phyloP scores from a whole-genome alignment of 1,140 invertebrate species.

The Brevipalpus yothersi region DNA sequence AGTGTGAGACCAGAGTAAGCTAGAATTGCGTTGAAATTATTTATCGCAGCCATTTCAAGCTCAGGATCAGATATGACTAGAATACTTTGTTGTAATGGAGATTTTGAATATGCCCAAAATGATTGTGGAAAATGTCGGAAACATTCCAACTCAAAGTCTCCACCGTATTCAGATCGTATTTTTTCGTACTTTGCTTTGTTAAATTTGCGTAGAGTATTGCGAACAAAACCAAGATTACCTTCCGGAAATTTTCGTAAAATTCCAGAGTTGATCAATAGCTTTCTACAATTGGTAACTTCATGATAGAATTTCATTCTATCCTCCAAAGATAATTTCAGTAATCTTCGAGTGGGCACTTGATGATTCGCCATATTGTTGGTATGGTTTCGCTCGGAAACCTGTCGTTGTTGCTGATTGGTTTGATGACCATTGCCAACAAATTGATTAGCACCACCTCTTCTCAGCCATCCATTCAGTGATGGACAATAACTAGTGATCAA shows the following conservation, averaged over 20 bases:
- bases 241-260: conserved; percentile 55
- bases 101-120: conserved; percentile 72
- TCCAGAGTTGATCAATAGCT: conserved; percentile 54
- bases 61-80: conserved; percentile 58
- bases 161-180: conserved; percentile 15
- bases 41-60: conserved; percentile 48
- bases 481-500: conserved; percentile 61
- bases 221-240: conserved; percentile 45
- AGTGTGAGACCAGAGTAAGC: conserved; percentile 39
- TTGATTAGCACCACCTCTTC: background rate
- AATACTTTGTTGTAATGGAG: conserved; percentile 48
- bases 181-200: conserved; percentile 69
- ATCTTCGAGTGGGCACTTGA: background rate
- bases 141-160: conserved; percentile 35
- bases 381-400: background rate
- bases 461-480: conserved; percentile 1
- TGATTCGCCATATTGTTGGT: background rate
- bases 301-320: conserved; percentile 53
- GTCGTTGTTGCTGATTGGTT: background rate
- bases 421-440: background rate
- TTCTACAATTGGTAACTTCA: conserved; percentile 34
- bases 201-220: conserved; percentile 53
- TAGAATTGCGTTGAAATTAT: conserved; percentile 31
- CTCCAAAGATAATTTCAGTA: conserved; percentile 24
- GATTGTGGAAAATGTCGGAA: conserved; percentile 61